A percentile compares a stretch with the other conserved stretches of the same genome.
These are phyloP conservation scores for Torymus tubicola DNA, from an alignment of 2,888 invertebrate species.

Conservation along the genomic window DNA sequence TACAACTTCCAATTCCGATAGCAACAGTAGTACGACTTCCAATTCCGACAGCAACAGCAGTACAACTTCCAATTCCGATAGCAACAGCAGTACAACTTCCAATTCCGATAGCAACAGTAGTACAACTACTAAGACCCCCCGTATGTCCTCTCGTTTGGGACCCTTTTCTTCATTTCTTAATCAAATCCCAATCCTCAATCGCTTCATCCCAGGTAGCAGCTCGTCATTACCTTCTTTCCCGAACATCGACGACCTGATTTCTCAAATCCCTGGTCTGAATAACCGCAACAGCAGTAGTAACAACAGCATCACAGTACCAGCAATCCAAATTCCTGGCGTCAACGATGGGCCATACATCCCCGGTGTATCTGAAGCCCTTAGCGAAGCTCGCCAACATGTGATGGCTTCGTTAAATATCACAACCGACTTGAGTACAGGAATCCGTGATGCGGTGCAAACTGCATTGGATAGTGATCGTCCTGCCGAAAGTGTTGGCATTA, in stretches of 20 bases:
- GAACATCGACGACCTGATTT: no score
- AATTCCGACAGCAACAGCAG: no score
- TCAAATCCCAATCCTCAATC: no score
- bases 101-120: not conserved
- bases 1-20: not conserved
- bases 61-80: not conserved
- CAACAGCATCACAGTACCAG: not conserved
- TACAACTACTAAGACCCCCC: not conserved
- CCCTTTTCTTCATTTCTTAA: no score
- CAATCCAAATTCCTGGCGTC: not conserved
- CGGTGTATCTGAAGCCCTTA: slow-evolving; percentile 55
- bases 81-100: not conserved
- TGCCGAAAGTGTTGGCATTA: slow-evolving; percentile 50
- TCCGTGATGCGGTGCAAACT: slow-evolving; percentile 57
- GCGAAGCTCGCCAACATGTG: slow-evolving; percentile 57
- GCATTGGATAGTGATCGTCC: slow-evolving; percentile 60
- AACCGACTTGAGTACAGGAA: slow-evolving; percentile 55
- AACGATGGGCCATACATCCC: slow-evolving; percentile 37
- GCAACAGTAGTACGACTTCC: not conserved
- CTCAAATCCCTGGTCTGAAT: not conserved
- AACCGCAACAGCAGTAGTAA: not conserved
- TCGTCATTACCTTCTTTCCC: no score
- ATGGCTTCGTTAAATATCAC: slow-evolving; percentile 56
- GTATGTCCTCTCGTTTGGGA: no score
- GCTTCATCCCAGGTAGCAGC: no score